Base-by-base conservation (phyloP, 2,797 vertebrate genomes). In the Poliocrania exsul region DNA sequence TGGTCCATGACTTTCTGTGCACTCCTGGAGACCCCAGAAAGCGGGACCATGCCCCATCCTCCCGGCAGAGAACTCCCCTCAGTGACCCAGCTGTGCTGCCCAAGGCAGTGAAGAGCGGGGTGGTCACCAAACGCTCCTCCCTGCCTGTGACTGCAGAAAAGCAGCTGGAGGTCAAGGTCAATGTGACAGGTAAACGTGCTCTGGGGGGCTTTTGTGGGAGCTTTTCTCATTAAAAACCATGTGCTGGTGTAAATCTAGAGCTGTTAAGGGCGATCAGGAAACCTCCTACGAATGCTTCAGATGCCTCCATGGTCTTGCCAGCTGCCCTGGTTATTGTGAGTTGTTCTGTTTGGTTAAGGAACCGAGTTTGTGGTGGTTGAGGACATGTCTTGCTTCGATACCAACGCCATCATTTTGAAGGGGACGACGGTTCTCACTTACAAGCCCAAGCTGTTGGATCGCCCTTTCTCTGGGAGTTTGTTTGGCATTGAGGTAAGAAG, bases 331-430 rank as follows among this genome's bases (percentile, higher is more conserved):
- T 47, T 6, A 11, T 65, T 49, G 5, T 50, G 53, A 71, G 12
- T 65, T 6, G 0, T 44, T 47, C 38, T 91, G 18, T 96, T 80
- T 90, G 89, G 56, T 88, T 44, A 93, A 99, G 99, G 99, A 44
- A 99, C 99, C 1, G 99, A 99, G 96, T 99, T 99, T 97, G 99
- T 99, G 94, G 99, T 99, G 0, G 98, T 99, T 67, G 99, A 99
- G 93, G 99, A 99, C 82, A 98, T 98, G 29, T 99, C 99, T 40
- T 99, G 98, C 97, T 97, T 98, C 1, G 99, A 99, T 61, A 99
- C 99, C 86, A 99, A 97, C 0, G 99, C 99, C 49, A 98, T 99
- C 60, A 99, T 99, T 92, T 97, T 99, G 66, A 99, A 99, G 95
- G 99, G 99, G 42, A 99, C 99, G 12, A 99, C 99, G 0, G 99